phyloP scores from a whole-genome alignment of 2,797 vertebrate genomes.

The Chloroceryle amazona region DNA sequence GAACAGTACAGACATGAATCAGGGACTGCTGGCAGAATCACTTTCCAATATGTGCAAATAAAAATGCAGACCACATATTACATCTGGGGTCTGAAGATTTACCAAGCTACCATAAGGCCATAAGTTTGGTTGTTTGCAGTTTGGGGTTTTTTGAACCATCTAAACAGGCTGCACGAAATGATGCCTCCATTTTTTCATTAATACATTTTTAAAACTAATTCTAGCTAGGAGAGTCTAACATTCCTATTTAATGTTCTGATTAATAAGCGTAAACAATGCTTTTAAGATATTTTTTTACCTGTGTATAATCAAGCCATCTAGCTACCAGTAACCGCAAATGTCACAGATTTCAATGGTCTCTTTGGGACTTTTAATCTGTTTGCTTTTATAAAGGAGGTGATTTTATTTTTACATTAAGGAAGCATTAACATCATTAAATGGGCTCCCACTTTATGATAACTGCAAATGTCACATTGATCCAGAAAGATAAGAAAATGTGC shows the following conservation, averaged over 20 bases:
- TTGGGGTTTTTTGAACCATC: constrained; percentile 26
- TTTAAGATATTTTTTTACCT: constrained; percentile 78
- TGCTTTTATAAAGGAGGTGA: constrained; percentile 87
- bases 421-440: constrained; percentile 89
- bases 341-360: constrained; percentile 85
- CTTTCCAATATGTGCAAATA: constrained; percentile 67
- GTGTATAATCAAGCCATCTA: constrained; percentile 80
- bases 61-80: constrained; percentile 62
- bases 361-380: constrained; percentile 86
- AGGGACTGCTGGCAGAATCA: constrained; percentile 60
- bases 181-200: constrained; percentile 52
- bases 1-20: constrained; percentile 52
- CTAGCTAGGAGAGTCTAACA: constrained; percentile 28
- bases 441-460: constrained; percentile 88
- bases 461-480: constrained; percentile 91
- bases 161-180: constrained; percentile 36
- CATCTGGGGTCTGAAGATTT: constrained; percentile 66
- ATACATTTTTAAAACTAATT: constrained; percentile 47
- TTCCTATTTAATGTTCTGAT: constrained; percentile 77
- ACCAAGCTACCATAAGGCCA: constrained; percentile 63
- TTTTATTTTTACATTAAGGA: constrained; percentile 90
- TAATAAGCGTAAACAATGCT: constrained; percentile 79
- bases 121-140: constrained; percentile 66
- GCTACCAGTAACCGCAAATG: constrained; percentile 82
- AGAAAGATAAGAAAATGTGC: constrained; percentile 89